A percentile compares a stretch with the other conserved stretches of the same genome.
Evolutionary conservation across 2,888 invertebrate genomes (phyloP).

Genomic region (Glyphotaelius pellucidus): DNA sequence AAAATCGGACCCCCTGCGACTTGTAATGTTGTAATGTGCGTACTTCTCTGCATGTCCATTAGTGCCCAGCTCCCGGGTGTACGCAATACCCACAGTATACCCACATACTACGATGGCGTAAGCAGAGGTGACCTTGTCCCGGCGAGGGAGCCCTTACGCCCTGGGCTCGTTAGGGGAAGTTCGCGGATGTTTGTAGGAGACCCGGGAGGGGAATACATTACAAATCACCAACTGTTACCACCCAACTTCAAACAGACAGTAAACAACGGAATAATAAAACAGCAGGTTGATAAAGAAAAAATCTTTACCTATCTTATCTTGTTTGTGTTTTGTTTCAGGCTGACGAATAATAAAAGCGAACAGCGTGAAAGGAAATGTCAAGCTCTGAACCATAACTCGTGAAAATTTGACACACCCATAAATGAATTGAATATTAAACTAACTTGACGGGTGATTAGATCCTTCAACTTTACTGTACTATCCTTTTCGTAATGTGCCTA

Average conservation of each 20-base stretch:
- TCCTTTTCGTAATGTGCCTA: background rate
- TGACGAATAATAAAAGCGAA: background rate
- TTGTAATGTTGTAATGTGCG: background rate
- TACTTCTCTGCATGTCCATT: background rate
- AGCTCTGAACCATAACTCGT: background rate
- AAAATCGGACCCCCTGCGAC: background rate
- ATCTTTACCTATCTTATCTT: background rate
- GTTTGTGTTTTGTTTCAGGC: background rate
- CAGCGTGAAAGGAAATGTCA: background rate
- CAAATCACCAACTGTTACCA: background rate
- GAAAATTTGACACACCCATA: background rate
- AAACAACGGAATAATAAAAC: background rate
- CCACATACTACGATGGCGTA: background rate
- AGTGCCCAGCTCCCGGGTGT: background rate
- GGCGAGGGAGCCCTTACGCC: background rate
- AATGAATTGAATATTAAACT: background rate
- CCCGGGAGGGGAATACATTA: background rate
- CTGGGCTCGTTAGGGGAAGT: background rate
- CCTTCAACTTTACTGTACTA: background rate
- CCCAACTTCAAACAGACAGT: background rate
- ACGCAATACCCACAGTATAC: background rate
- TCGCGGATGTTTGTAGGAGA: background rate
- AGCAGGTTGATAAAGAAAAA: background rate
- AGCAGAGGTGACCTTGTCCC: background rate
- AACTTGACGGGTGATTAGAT: background rate